Evolutionary conservation across 1,140 invertebrate species (phyloP).

Genomic region (Drusus annulatus): DNA sequence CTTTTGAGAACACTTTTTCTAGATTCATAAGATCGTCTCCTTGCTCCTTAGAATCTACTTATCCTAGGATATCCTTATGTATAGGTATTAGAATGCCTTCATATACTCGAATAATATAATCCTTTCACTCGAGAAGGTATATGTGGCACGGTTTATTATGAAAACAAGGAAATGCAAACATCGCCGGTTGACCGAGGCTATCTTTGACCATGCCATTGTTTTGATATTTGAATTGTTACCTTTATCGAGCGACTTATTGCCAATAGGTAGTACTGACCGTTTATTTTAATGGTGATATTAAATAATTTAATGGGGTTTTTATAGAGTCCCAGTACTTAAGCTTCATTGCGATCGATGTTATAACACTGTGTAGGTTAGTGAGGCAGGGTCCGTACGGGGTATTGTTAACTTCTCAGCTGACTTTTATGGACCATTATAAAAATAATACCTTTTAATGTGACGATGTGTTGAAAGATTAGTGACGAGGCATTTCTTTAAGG

Average conservation of each 20-base stretch:
- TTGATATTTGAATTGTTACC: constrained; percentile 12
- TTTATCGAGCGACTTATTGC: constrained; percentile 30
- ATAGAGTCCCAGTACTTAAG: constrained; percentile 51
- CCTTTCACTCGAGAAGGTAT: too few relatives aligned
- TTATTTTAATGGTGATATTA: constrained; percentile 56
- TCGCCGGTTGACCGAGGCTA: background rate
- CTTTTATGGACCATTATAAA: constrained; percentile 55
- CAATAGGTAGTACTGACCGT: constrained; percentile 38
- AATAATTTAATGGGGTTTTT: constrained; percentile 58
- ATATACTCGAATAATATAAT: too few relatives aligned
- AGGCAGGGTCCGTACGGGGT: constrained; percentile 28
- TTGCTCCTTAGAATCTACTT: too few relatives aligned
- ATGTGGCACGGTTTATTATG: background rate
- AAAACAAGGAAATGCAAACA: background rate
- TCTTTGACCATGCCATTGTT: constrained; percentile 20
- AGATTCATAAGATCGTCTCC: too few relatives aligned
- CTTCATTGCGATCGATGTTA: constrained; percentile 41
- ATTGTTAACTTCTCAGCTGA: constrained; percentile 52
- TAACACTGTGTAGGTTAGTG: constrained; percentile 44
- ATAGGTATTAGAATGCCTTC: too few relatives aligned
- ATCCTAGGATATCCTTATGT: too few relatives aligned
- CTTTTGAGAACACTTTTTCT: too few relatives aligned
- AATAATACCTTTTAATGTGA: constrained; percentile 47
- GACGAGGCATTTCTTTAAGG: background rate
- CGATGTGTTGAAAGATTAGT: constrained; percentile 20